phyloP scores from a whole-genome alignment of 2,797 vertebrate genomes.

The Nannoperca australis region DNA sequence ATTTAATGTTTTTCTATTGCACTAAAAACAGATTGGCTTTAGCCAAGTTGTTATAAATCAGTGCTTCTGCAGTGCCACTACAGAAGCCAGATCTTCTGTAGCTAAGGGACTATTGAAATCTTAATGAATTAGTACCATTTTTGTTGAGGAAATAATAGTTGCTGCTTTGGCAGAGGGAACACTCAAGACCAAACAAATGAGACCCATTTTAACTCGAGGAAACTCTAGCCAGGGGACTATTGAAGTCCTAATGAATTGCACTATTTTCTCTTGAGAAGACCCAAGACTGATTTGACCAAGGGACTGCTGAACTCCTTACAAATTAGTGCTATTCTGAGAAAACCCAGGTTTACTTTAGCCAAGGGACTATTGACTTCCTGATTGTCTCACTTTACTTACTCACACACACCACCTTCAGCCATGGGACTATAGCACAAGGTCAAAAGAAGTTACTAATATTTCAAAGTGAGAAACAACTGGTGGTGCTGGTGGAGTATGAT shows the following conservation, averaged over 20 bases:
- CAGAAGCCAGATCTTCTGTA: constrained; percentile 34
- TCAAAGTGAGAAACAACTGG: constrained; percentile 45
- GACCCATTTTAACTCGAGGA: constrained; percentile 51
- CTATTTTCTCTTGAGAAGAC: constrained; percentile 58
- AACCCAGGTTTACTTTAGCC: constrained; percentile 39
- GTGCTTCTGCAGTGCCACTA: constrained; percentile 5
- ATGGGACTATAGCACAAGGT: constrained; percentile 33
- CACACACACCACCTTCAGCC: constrained; percentile 21
- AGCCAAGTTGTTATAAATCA: constrained; percentile 36
- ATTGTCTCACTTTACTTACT: constrained; percentile 34
- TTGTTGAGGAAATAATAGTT: constrained; percentile 52
- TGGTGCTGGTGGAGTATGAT: constrained; percentile 50
- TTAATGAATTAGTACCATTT: constrained; percentile 58
- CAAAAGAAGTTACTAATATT: constrained; percentile 47
- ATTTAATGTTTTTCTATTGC: constrained; percentile 20
- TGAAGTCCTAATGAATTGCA: constrained; percentile 62
- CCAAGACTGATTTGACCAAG: constrained; percentile 44
- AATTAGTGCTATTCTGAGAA: constrained; percentile 48
- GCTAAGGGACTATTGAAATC: constrained; percentile 30
- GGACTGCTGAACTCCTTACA: constrained; percentile 42
- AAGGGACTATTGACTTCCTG: constrained; percentile 53
- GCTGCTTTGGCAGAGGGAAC: constrained; percentile 40
- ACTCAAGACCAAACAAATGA: constrained; percentile 61
- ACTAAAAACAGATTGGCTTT: neutral
- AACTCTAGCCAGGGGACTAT: constrained; percentile 48